phyloP scores from a whole-genome alignment of 2,888 invertebrate species.

The Ochlodes sylvanus region DNA sequence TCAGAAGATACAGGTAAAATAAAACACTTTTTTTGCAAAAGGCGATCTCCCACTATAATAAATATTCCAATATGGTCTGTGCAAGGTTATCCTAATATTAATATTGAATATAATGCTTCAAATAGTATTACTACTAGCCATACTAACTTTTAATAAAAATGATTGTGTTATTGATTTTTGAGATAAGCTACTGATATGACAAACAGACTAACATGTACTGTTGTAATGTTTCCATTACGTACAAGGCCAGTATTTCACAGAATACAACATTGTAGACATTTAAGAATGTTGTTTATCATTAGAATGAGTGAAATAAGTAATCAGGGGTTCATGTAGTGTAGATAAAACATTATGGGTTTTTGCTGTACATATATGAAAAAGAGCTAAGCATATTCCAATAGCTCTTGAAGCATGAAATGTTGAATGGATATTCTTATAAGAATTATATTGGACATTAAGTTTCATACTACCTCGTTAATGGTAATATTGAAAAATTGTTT shows the following conservation, averaged over 20 bases:
- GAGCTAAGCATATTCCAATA: too few relatives aligned
- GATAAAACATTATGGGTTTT: neutral
- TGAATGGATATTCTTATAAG: too few relatives aligned
- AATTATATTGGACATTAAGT: too few relatives aligned
- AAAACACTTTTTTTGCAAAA: too few relatives aligned
- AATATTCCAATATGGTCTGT: too few relatives aligned
- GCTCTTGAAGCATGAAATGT: too few relatives aligned
- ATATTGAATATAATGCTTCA: too few relatives aligned
- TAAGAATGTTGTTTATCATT: neutral
- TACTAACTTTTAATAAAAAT: neutral
- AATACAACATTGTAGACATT: neutral
- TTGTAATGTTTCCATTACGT: neutral
- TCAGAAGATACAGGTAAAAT: slow-evolving; percentile 89
- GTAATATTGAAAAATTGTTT: neutral
- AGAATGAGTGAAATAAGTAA: neutral
- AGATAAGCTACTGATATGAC: neutral
- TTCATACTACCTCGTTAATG: too few relatives aligned
- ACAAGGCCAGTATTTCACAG: neutral
- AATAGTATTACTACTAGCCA: neutral
- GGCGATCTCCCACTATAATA: too few relatives aligned
- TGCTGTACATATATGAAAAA: too few relatives aligned
- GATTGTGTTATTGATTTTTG: neutral
- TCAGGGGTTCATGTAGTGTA: neutral
- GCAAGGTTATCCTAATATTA: too few relatives aligned
- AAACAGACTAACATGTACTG: neutral